Evolutionary conservation across 1,140 invertebrate genomes (phyloP).

Genomic region (Diorhabda elongata): DNA sequence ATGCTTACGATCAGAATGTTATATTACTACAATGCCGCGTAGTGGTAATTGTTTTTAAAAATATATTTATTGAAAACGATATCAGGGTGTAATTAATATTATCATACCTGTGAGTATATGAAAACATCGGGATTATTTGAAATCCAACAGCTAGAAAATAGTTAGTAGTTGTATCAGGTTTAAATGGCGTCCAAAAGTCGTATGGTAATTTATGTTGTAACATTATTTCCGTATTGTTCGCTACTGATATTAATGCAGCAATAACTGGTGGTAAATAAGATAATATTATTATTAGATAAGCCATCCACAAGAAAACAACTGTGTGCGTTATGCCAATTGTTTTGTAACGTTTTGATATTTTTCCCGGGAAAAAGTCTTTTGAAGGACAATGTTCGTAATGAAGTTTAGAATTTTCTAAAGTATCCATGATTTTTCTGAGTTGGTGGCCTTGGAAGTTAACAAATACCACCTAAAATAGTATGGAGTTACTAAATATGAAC

Average conservation of each 20-base stretch:
- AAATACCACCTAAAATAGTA: slow-evolving; percentile 26
- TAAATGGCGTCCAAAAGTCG: slow-evolving; percentile 41
- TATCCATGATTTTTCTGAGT: slow-evolving; percentile 33
- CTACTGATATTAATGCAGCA: slow-evolving; percentile 11
- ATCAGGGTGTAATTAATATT: no score
- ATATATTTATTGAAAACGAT: no score
- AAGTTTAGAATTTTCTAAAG: slow-evolving; percentile 31
- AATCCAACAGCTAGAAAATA: slow-evolving; percentile 36
- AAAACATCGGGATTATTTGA: slow-evolving; percentile 35
- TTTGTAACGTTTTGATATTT: slow-evolving; percentile 26
- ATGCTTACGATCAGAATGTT: no score
- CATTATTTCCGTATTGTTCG: slow-evolving; percentile 11
- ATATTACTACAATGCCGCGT: no score
- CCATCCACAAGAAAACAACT: slow-evolving; percentile 33
- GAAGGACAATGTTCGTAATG: slow-evolving; percentile 31
- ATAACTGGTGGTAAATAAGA: slow-evolving; percentile 36
- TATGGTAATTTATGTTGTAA: slow-evolving; percentile 33
- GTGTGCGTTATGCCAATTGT: slow-evolving; percentile 34
- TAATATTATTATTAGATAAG: slow-evolving; percentile 34
- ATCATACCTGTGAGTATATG: slow-evolving; percentile 31
- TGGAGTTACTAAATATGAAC: no score
- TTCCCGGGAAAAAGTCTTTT: slow-evolving; percentile 26
- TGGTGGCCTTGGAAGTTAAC: slow-evolving; percentile 35
- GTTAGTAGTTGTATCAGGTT: slow-evolving; percentile 26
- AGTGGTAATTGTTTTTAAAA: no score